A percentile compares a stretch with the other conserved stretches of the same genome.
Evolutionary conservation across 2,888 invertebrate genomes (phyloP).

Genomic region (Trachelus iudaicus): DNA sequence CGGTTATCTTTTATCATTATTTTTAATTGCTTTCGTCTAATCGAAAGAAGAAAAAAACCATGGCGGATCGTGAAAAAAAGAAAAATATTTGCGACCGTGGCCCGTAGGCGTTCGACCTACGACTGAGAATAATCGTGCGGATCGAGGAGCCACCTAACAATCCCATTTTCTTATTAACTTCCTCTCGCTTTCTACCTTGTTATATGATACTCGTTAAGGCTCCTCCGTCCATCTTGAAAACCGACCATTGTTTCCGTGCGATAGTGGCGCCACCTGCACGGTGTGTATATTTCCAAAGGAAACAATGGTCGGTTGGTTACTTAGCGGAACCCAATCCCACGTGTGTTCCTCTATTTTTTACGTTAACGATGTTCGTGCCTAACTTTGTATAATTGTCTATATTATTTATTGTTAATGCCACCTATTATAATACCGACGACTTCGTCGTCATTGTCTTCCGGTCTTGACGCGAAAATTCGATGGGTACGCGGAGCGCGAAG

Average conservation of each 20-base stretch:
- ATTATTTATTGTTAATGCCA: slow-evolving; percentile 13
- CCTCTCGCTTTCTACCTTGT: not conserved
- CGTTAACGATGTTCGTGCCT: not conserved
- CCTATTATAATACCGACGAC: not conserved
- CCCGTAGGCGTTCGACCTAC: not conserved
- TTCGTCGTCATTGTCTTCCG: not conserved
- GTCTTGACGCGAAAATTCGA: not conserved
- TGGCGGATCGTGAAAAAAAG: not conserved
- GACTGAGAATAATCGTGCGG: not conserved
- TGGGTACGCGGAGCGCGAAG: not conserved
- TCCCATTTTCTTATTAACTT: not conserved
- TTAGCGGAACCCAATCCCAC: not conserved
- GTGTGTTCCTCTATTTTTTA: slow-evolving; percentile 7
- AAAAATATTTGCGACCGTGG: not conserved
- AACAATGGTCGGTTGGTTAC: not conserved
- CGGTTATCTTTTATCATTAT: not conserved
- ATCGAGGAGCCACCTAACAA: not conserved
- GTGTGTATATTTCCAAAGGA: not conserved
- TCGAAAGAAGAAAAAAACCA: not conserved
- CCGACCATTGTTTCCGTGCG: not conserved
- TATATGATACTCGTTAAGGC: not conserved
- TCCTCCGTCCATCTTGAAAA: not conserved
- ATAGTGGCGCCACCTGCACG: not conserved
- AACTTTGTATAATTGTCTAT: slow-evolving; percentile 9
- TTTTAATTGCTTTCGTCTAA: not conserved